A percentile compares a stretch with the other conserved stretches of the same genome.
These are phyloP conservation scores for Anniella stebbinsi DNA, from an alignment of 2,797 vertebrate genomes.

Conservation along the genomic window DNA sequence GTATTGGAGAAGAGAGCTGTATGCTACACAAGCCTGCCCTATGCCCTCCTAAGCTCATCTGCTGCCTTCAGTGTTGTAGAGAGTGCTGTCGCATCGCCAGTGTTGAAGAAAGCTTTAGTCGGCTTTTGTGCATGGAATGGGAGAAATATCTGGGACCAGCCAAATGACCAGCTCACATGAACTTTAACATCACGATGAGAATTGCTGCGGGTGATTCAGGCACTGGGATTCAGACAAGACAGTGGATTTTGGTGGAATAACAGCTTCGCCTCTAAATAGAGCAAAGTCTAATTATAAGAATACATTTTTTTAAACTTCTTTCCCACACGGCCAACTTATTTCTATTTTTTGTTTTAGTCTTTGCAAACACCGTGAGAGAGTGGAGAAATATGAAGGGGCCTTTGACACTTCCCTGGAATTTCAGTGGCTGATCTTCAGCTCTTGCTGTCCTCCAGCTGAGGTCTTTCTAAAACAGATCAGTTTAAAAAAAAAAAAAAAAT, in stretches of 20 bases:
- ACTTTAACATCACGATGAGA: no score
- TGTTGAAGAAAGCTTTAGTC: no score
- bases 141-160: no score
- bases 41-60: no score
- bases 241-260: background rate
- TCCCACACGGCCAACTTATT: background rate
- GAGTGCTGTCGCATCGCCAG: no score
- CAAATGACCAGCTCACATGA: no score
- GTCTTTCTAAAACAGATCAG: background rate
- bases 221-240: background rate
- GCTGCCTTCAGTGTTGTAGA: no score
- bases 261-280: no score
- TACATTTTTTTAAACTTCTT: background rate
- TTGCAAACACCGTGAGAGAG: background rate
- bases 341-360: background rate
- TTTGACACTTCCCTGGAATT: background rate
- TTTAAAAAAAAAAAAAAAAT: background rate
- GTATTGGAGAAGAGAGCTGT: no score
- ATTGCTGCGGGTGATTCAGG: background rate
- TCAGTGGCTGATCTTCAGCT: background rate
- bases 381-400: background rate
- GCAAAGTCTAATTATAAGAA: background rate
- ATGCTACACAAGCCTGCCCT: no score
- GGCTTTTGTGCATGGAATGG: no score
- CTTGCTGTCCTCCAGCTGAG: background rate